Evolutionary conservation across 2,888 invertebrate genomes (phyloP).

Genomic region (Ophonus ardosiacus): DNA sequence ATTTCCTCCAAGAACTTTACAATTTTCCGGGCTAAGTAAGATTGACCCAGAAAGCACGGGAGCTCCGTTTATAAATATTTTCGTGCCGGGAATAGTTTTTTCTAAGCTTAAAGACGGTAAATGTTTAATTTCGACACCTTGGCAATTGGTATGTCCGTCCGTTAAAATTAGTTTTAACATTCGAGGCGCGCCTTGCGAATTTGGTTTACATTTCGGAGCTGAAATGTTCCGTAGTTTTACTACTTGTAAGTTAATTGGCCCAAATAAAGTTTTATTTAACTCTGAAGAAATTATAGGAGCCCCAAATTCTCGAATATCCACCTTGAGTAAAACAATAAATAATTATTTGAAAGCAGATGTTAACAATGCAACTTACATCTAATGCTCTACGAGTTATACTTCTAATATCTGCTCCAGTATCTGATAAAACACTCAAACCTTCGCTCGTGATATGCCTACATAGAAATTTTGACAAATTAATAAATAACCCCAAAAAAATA

Average conservation of each 20-base stretch:
- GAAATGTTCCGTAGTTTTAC: slow-evolving; percentile 92
- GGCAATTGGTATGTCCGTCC: slow-evolving; percentile 88
- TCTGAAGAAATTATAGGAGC: slow-evolving; percentile 85
- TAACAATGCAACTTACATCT: slow-evolving; percentile 80
- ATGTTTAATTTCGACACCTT: slow-evolving; percentile 87
- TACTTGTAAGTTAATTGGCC: slow-evolving; percentile 88
- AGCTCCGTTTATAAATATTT: slow-evolving; percentile 83
- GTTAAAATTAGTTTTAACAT: slow-evolving; percentile 90
- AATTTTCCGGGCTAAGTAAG: slow-evolving; percentile 82
- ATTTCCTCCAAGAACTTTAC: slow-evolving; percentile 89
- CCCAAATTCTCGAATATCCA: slow-evolving; percentile 90
- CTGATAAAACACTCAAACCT: slow-evolving; percentile 83
- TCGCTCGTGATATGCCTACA: slow-evolving; percentile 85
- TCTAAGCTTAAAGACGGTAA: slow-evolving; percentile 83
- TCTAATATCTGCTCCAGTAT: slow-evolving; percentile 82
- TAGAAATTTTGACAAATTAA: slow-evolving; percentile 68
- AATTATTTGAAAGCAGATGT: background rate
- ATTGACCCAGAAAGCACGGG: slow-evolving; percentile 82
- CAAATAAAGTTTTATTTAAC: slow-evolving; percentile 79
- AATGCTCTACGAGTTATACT: slow-evolving; percentile 82
- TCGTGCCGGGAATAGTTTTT: slow-evolving; percentile 94
- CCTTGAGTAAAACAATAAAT: slow-evolving; percentile 73
- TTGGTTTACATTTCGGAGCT: slow-evolving; percentile 94
- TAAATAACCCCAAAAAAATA: slow-evolving; percentile 20
- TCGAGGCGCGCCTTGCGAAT: slow-evolving; percentile 88